These are phyloP conservation scores for Leptogaster cylindrica DNA, from an alignment of 2,888 invertebrate species.

Conservation along the genomic window DNA sequence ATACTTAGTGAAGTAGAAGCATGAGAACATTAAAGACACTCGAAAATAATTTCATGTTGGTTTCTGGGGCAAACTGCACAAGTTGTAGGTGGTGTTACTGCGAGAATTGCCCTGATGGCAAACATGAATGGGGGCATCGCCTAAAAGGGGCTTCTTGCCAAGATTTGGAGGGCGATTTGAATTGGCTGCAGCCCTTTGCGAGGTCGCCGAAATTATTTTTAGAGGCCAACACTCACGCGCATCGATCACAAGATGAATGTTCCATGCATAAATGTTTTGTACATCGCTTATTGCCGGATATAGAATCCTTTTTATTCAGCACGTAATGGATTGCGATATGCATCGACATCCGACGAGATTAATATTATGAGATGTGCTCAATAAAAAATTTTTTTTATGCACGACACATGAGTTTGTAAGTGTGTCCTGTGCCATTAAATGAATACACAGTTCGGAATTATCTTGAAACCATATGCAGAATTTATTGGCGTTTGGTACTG, in stretches of 20 bases:
- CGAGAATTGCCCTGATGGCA: too few species aligned
- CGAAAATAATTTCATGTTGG: slow-evolving; percentile 21
- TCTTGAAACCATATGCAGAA: slow-evolving; percentile 39
- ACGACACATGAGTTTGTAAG: slow-evolving; percentile 36
- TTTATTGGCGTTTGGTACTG: slow-evolving; percentile 24
- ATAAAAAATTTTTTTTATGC: slow-evolving; percentile 32
- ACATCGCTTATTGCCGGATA: background rate
- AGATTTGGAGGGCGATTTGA: too few species aligned
- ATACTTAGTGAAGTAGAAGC: slow-evolving; percentile 10
- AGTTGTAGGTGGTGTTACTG: background rate
- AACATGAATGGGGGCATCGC: too few species aligned
- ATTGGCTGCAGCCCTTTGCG: too few species aligned
- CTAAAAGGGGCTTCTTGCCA: too few species aligned
- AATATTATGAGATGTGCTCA: slow-evolving; percentile 30
- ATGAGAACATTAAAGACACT: slow-evolving; percentile 20
- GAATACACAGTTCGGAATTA: slow-evolving; percentile 40
- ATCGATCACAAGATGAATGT: slow-evolving; percentile 2
- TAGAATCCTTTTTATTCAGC: background rate
- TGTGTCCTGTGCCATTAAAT: slow-evolving; percentile 37
- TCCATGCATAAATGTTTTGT: slow-evolving; percentile 13
- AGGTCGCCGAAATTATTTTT: too few species aligned
- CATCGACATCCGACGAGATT: slow-evolving; percentile 28
- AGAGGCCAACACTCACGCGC: too few species aligned
- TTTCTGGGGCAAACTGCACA: background rate
- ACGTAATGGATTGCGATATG: slow-evolving; percentile 20